A percentile compares a stretch with the other conserved stretches of the same genome.
Conservation (phyloP, 2,113 vertebrate genomes). For the Eudyptes chrysolophus region DNA sequence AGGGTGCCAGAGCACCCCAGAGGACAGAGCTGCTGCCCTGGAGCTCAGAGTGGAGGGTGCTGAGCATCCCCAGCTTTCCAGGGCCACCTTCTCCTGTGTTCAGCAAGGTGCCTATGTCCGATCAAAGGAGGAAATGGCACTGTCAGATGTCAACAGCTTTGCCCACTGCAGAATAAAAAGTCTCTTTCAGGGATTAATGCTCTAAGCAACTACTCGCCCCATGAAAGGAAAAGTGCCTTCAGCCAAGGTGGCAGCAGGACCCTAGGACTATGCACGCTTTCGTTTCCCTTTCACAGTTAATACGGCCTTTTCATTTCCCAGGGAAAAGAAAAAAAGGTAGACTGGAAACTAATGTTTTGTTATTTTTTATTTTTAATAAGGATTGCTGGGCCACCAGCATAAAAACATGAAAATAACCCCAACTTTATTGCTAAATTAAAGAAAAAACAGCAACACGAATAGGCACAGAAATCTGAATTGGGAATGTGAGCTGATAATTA, state of each 20-base stretch:
- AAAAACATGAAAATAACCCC: slow-evolving; percentile 28
- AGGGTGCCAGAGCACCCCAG: neutral
- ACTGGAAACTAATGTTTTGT: neutral
- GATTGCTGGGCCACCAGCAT: neutral
- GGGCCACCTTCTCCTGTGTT: neutral
- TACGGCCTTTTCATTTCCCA: neutral
- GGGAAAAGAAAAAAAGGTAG: neutral
- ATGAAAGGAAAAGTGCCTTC: slow-evolving; percentile 45
- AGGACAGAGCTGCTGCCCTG: neutral
- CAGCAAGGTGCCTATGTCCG: neutral
- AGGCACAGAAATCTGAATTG: slow-evolving; percentile 38
- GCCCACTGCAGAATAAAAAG: slow-evolving; percentile 28
- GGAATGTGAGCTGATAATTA: slow-evolving; percentile 43
- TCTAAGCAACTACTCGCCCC: neutral
- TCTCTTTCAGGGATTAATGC: slow-evolving; percentile 40
- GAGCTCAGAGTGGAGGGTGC: neutral
- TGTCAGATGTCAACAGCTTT: slow-evolving; percentile 18
- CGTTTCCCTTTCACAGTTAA: slow-evolving; percentile 1
- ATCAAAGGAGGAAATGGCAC: neutral
- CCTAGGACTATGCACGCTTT: neutral
- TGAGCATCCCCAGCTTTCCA: neutral
- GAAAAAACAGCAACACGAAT: slow-evolving; percentile 24
- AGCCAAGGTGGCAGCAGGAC: slow-evolving; percentile 53
- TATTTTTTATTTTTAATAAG: slow-evolving; percentile 2
- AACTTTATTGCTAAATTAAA: slow-evolving; percentile 25